Percentiles rank a stretch among this genome's conserved stretches.
Conservation (phyloP, 2,888 invertebrate genomes). For the Cosmopolites sordidus region DNA sequence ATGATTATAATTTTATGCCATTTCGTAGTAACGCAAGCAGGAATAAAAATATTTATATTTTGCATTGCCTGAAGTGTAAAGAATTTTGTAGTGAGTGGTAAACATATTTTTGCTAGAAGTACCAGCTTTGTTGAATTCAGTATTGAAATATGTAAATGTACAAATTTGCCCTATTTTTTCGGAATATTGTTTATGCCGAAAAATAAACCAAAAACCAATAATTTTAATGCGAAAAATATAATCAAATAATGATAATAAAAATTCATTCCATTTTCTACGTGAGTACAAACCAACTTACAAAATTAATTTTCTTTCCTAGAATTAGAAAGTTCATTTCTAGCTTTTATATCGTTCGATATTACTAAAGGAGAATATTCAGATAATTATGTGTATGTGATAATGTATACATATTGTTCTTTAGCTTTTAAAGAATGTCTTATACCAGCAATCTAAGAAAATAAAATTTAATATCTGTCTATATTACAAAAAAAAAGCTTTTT, state of each 20-base stretch:
- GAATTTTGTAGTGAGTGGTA: slow-evolving; percentile 31
- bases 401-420: slow-evolving; percentile 15
- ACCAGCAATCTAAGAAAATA: neutral
- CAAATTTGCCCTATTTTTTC: slow-evolving; percentile 16
- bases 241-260: slow-evolving; percentile 2
- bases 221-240: neutral
- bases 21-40: no score
- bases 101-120: slow-evolving; percentile 38
- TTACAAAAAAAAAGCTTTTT: neutral
- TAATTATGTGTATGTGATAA: slow-evolving; percentile 17
- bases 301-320: no score
- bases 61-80: slow-evolving; percentile 31
- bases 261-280: slow-evolving; percentile 21
- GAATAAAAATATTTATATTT: no score
- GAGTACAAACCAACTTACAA: slow-evolving; percentile 22
- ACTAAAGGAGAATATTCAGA: slow-evolving; percentile 4
- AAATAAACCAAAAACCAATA: slow-evolving; percentile 3
- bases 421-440: slow-evolving; percentile 2
- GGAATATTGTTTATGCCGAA: neutral
- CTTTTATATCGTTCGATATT: slow-evolving; percentile 13
- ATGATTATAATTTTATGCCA: no score
- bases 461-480: neutral
- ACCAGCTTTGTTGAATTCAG: slow-evolving; percentile 29
- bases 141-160: slow-evolving; percentile 28
- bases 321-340: neutral